Conservation (phyloP, 2,888 invertebrate species). For the Cinara cedri region DNA sequence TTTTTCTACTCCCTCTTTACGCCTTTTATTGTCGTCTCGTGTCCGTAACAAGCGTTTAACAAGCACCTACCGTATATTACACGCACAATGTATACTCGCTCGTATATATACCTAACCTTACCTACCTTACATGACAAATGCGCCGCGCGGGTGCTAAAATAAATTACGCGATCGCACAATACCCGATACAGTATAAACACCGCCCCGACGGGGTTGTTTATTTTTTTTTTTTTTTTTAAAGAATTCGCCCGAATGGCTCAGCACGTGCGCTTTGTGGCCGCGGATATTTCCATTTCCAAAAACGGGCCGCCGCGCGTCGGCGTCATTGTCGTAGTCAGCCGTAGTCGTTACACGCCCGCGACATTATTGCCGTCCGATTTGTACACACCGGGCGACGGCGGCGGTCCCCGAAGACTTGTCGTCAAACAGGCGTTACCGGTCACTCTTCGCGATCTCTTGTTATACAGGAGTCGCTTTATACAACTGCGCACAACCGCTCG, state of each 20-base stretch:
- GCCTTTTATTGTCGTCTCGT: slow-evolving; percentile 25
- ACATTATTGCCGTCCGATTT: not conserved
- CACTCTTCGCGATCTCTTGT: not conserved
- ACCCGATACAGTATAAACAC: slow-evolving; percentile 10
- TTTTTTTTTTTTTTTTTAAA: slow-evolving; percentile 32
- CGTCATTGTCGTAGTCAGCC: no score
- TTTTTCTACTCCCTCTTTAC: not conserved
- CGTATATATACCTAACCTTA: no score
- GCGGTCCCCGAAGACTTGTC: slow-evolving; percentile 17
- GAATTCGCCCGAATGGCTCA: slow-evolving; percentile 54
- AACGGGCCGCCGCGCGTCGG: not conserved
- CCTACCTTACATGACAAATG: slow-evolving; percentile 43
- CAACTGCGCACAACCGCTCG: no score
- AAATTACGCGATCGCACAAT: slow-evolving; percentile 51
- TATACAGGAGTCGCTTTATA: no score
- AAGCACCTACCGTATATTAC: slow-evolving; percentile 34
- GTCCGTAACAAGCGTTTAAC: slow-evolving; percentile 56
- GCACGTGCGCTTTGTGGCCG: slow-evolving; percentile 57
- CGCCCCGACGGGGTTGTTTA: slow-evolving; percentile 33
- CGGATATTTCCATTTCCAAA: slow-evolving; percentile 30
- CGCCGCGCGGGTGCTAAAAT: slow-evolving; percentile 50
- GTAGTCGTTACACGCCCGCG: not conserved
- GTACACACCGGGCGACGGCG: not conserved
- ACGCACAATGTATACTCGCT: slow-evolving; percentile 5
- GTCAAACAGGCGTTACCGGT: slow-evolving; percentile 49